phyloP scores from a whole-genome alignment of 2,797 vertebrate species.

The Selene dorsalis region DNA sequence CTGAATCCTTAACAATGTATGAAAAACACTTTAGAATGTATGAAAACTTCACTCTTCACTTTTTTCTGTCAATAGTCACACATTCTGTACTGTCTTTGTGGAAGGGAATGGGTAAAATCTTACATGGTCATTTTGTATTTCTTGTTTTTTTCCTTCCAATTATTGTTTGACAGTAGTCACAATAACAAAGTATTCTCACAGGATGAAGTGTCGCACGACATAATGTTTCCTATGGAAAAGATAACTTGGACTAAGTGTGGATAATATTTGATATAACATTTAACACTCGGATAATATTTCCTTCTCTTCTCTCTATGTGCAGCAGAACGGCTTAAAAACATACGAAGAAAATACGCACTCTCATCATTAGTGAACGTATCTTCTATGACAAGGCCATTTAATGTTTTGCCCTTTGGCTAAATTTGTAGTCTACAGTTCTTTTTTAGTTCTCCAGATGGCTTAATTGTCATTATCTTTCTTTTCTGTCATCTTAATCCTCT shows the following conservation, averaged over 20 bases:
- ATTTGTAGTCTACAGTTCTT: constrained; percentile 9
- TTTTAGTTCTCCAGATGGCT: constrained; percentile 25
- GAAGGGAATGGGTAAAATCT: too few relatives aligned
- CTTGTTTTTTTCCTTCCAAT: neutral
- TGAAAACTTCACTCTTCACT: too few relatives aligned
- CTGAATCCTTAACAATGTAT: too few relatives aligned
- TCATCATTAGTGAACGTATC: constrained; percentile 13
- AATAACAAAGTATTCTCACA: neutral
- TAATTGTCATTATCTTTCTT: constrained; percentile 26
- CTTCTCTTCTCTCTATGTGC: neutral
- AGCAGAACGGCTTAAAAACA: constrained; percentile 21
- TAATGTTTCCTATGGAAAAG: neutral
- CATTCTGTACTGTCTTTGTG: too few relatives aligned
- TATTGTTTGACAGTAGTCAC: neutral
- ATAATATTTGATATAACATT: neutral
- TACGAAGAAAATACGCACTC: constrained; percentile 15
- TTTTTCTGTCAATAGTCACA: too few relatives aligned
- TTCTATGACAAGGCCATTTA: constrained; percentile 19
- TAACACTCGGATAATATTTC: neutral
- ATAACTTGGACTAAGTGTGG: neutral
- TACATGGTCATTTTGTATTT: too few relatives aligned
- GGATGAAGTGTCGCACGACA: neutral
- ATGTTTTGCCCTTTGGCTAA: constrained; percentile 24
- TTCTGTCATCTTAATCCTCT: constrained; percentile 30
- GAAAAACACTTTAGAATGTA: too few relatives aligned